Base-by-base conservation (phyloP, 1,140 invertebrate species). In the Eubasilissa regina region DNA sequence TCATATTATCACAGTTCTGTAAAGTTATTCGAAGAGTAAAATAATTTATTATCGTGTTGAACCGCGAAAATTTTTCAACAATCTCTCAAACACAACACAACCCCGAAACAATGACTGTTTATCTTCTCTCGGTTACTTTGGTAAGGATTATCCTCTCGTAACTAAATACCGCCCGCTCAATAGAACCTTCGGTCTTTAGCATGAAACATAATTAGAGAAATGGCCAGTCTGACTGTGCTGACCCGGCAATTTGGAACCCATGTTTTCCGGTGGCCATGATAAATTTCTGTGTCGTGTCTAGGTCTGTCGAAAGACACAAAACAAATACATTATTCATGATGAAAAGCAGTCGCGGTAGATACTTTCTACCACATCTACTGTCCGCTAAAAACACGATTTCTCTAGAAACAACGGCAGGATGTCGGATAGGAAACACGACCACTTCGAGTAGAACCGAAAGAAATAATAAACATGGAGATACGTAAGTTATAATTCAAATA, bases 251-350 rank as follows among this genome's bases (percentile, higher is more conserved):
- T 70, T 48, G 66, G 66, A 51, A 25, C 66, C 19, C 66, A 70
- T 47, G 66, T 70, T 21, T 70, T 70, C 45, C 66, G 19, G 25
- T 47, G 66, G 66, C 45, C 45, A 70, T 70, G 66, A 70, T 70
- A 70, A 70, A 70, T 70, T 70, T 51, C 66, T 70, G 15, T 70
- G 66, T 70, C 66, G 66, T 70, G 66, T 70, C 48, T 13, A 12
- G 66, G 66, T 70, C 66, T 19, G 45, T 70, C 25, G 66, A 70
- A 70, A 70, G 66, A 70, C 66, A 70, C 66, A 70, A 70, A 70
- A 70, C 66, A 70, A 70, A 70, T 70, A 70, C 66, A 70, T 70
- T 70, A 70, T 70, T 70, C 66, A 70, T 70, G 66, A 70, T 45
- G 66, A 70, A 47, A 48, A 70, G 51, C 66, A 70, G 66, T 19